Evolutionary conservation across 2,888 invertebrate species (phyloP), one percentile per base, ranked within the genome.

Genomic region (Acrobasis suavella): DNA sequence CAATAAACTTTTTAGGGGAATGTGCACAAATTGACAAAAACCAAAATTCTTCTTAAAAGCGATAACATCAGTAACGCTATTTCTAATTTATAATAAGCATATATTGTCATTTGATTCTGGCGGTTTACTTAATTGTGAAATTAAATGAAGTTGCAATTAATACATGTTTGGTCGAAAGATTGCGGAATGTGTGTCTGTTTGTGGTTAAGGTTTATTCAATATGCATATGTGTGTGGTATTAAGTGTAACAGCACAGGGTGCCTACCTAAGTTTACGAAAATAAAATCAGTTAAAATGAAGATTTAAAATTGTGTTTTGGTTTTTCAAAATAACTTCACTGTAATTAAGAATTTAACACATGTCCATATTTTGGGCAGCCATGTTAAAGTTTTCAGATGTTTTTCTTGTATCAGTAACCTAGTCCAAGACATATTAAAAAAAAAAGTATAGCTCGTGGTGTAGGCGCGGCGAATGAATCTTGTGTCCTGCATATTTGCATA

Each of bases 401-500:
- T 32, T 32, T 32, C 32, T 32, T 32, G 7, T 32, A 6, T 8
- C 7, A 7, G 32, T 32, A 22, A 32, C 42, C 2, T 42, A 42
- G 14, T 14, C 12, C 2, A 14, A n/a, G 6, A n/a, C 14, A n/a
- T 46, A n/a, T 12, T 1, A 46, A 14, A n/a, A 46, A 64, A 59
- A 67, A 64, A 60, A 74, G 72, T 70, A 74, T 74, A 75, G 77
- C 76, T 73, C 72, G 70, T 38, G 59, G 55, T 77, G 71, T 64
- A 63, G 67, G 70, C 51, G 60, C 8, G 62, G 65, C 71, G 65
- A 73, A 67, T 65, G 50, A 60, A 67, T 64, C 64, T 67, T 74
- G 72, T 76, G 77, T 75, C 75, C 71, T 74, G 58, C 65, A 61
- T 87, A 85, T 89, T 88, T 87, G 81, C 83, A 82, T 83, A 83